Conservation (phyloP, 2,797 vertebrate species). For the Acipenser ruthenus region DNA sequence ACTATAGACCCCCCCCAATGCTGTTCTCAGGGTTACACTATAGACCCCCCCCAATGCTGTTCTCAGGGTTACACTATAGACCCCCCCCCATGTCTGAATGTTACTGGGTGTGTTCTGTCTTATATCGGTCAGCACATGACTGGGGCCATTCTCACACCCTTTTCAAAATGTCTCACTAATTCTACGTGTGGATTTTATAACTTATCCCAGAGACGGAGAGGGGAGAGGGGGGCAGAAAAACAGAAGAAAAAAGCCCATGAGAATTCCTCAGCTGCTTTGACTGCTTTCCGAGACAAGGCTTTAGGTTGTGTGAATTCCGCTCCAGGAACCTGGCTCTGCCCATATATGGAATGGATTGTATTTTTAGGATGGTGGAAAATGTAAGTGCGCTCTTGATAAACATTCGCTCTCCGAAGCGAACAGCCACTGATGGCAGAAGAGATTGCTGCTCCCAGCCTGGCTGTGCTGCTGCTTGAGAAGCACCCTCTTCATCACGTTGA, state of each 20-base stretch:
- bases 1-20: too few relatives aligned
- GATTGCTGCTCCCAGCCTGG: slow-evolving; percentile 34
- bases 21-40: too few relatives aligned
- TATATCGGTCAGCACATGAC: too few relatives aligned
- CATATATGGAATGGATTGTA: slow-evolving; percentile 79
- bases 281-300: slow-evolving; percentile 38
- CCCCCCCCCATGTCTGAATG: too few relatives aligned
- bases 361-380: slow-evolving; percentile 65
- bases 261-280: slow-evolving; percentile 31
- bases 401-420: slow-evolving; percentile 50
- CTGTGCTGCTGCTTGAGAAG: neutral
- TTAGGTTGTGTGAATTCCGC: slow-evolving; percentile 52
- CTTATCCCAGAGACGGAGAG: slow-evolving; percentile 17
- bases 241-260: slow-evolving; percentile 16
- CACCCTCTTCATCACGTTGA: too few relatives aligned
- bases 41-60: too few relatives aligned
- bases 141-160: too few relatives aligned
- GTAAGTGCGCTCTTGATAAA: slow-evolving; percentile 58
- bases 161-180: neutral
- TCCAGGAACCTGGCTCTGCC: slow-evolving; percentile 62
- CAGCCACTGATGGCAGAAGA: slow-evolving; percentile 47
- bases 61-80: too few relatives aligned
- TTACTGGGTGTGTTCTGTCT: too few relatives aligned
- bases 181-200: slow-evolving; percentile 20
- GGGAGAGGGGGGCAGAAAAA: slow-evolving; percentile 8